Evolutionary conservation across 2,797 vertebrate genomes (phyloP).

Genomic region (Poeciliopsis infans): DNA sequence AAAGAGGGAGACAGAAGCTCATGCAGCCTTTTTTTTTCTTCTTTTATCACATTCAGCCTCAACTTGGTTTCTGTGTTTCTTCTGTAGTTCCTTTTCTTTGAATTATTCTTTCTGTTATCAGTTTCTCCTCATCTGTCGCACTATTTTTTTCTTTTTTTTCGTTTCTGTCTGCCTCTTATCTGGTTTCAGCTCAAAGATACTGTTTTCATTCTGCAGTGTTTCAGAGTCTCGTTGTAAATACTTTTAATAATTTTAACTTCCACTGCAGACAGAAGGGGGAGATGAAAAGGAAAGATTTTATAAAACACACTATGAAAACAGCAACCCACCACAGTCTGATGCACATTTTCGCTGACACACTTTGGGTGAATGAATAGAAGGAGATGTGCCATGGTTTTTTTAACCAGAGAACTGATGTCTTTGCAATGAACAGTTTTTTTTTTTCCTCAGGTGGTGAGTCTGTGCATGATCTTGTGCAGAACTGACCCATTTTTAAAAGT

Average conservation of each 20-base stretch:
- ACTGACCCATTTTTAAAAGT: slow-evolving; percentile 27
- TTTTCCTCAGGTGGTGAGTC: slow-evolving; percentile 16
- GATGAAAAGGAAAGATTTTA: neutral
- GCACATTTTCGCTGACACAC: neutral
- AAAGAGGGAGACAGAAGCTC: slow-evolving; percentile 27
- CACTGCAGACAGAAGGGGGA: slow-evolving; percentile 1
- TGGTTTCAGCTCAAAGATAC: slow-evolving; percentile 30
- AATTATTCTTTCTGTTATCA: slow-evolving; percentile 51
- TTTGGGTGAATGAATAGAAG: slow-evolving; percentile 2
- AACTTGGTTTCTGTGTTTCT: slow-evolving; percentile 38
- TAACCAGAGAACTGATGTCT: slow-evolving; percentile 4
- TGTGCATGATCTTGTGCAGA: slow-evolving; percentile 7
- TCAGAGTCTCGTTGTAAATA: slow-evolving; percentile 30
- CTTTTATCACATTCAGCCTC: slow-evolving; percentile 38
- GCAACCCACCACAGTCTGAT: neutral
- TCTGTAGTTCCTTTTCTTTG: slow-evolving; percentile 47
- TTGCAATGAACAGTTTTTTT: slow-evolving; percentile 15
- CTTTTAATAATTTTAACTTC: slow-evolving; percentile 36
- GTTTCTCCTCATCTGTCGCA: slow-evolving; percentile 30
- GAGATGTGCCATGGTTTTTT: neutral
- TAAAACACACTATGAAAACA: neutral
- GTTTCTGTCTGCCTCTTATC: slow-evolving; percentile 20
- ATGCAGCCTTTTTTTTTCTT: slow-evolving; percentile 33
- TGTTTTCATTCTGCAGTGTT: slow-evolving; percentile 41
- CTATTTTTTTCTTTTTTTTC: neutral